Base-by-base conservation (phyloP, 2,113 vertebrate species). In the Panthera uncia region DNA sequence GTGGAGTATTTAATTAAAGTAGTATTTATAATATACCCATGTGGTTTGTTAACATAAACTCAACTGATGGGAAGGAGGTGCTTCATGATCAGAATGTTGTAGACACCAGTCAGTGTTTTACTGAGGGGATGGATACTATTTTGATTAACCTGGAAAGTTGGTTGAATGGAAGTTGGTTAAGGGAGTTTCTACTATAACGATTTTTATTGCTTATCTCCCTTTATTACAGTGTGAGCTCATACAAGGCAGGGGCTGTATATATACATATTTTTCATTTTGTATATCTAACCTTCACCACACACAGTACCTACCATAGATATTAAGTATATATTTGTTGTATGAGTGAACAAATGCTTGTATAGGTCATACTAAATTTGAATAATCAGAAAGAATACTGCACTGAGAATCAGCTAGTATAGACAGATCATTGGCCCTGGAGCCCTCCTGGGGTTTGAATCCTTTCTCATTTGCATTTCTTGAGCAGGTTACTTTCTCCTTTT, bases 331-430 rank as follows among this genome's bases (percentile, higher is more conserved):
- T 76, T 80, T 96, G 25, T 84, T 83, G n/a, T 48, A 45, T 88
- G 27, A 80, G 89, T 87, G 69, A 84, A 55, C 48, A 93, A 16
- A 57, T 93, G 84, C 61, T 80, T 94, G 5, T 27, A 21, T 78
- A 66, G 31, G 15, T 83, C 68, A 23, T 78, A 74, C 48, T 91
- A 38, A 94, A 66, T 95, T 94, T 93, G n/a, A 92, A 95, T 88
- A 93, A 63, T 90, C 31, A 85, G 55, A 63, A 92, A 69, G 48
- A 68, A 27, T 0, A 15, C 0, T 87, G 36, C 41, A n/a, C 65
- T 94, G 36, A 50, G 21, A 97, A 41, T 85, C 15, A 69, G 33
- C 27, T 66, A 50, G 6, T 93, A 12, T 65, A 61, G 55, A 84
- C 45, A 68, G 27, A 68, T 97, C 85, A 66, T 76, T 94, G 66